These are phyloP conservation scores for Eurytoma californica DNA, from an alignment of 2,888 invertebrate genomes.

Conservation along the genomic window DNA sequence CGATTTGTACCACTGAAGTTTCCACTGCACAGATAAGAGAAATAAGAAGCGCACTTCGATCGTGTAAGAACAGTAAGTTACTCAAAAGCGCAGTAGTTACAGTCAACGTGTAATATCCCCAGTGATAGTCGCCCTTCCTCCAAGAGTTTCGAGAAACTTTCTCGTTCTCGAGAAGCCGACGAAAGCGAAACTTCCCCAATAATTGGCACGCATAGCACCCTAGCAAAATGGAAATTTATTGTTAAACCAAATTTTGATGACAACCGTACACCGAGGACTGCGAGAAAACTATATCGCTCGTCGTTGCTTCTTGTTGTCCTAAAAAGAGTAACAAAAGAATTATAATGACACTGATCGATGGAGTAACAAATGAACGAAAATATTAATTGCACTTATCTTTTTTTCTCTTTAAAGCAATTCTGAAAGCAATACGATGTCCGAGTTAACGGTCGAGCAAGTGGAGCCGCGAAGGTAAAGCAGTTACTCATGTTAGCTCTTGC, in stretches of 20 bases:
- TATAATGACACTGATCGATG: neutral
- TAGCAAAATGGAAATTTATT: no score
- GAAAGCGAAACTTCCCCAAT: slow-evolving; percentile 19
- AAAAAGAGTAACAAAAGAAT: no score
- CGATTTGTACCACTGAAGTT: no score
- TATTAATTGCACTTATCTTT: slow-evolving; percentile 58
- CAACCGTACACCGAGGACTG: no score
- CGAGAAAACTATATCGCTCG: no score
- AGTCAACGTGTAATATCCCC: neutral
- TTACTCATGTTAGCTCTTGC: slow-evolving; percentile 46
- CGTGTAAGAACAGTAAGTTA: no score
- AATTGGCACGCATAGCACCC: neutral
- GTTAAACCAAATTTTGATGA: neutral
- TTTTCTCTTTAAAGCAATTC: slow-evolving; percentile 68
- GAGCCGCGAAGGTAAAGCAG: slow-evolving; percentile 73
- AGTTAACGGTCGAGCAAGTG: slow-evolving; percentile 71
- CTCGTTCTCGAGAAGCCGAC: slow-evolving; percentile 54
- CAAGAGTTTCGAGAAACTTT: slow-evolving; percentile 59
- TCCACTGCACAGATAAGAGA: no score
- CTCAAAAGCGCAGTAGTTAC: neutral
- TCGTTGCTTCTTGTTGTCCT: no score
- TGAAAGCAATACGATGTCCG: slow-evolving; percentile 68
- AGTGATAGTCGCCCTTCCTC: slow-evolving; percentile 20
- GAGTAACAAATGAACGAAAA: neutral
- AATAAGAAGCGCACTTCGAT: no score